These are phyloP conservation scores for Coelogynopora nodosa DNA, from an alignment of 2,888 invertebrate species.

Conservation along the genomic window DNA sequence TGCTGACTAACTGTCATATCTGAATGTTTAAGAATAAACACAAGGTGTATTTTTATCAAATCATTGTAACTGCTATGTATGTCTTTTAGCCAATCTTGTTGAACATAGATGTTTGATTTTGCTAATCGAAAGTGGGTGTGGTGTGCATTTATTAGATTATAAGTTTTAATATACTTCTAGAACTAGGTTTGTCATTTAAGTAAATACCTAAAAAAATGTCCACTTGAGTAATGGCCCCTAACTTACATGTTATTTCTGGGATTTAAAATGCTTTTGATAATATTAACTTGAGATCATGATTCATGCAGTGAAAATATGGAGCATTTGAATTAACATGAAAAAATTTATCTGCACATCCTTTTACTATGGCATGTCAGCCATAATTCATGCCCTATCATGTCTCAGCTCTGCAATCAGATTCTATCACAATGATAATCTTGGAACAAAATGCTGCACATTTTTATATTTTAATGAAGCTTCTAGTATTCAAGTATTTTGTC, in stretches of 20 bases:
- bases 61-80: too few relatives aligned
- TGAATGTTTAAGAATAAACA: too few relatives aligned
- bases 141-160: conserved; percentile 26
- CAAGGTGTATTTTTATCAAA: too few relatives aligned
- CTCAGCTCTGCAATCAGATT: not conserved
- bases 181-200: not conserved
- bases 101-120: conserved; percentile 1
- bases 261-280: not conserved
- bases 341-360: not conserved
- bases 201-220: not conserved
- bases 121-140: not conserved
- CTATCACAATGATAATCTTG: not conserved
- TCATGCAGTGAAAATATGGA: not conserved
- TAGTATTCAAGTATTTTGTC: not conserved
- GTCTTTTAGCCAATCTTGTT: not conserved
- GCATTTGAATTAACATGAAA: not conserved
- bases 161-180: not conserved
- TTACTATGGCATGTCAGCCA: not conserved
- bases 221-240: not conserved
- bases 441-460: not conserved
- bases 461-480: not conserved
- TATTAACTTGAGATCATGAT: not conserved
- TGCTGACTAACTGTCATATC: too few relatives aligned
- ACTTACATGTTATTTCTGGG: not conserved
- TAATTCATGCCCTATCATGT: not conserved